Evolutionary conservation across 1,140 invertebrate species (phyloP).

Genomic region (Pectinophora gossypiella): DNA sequence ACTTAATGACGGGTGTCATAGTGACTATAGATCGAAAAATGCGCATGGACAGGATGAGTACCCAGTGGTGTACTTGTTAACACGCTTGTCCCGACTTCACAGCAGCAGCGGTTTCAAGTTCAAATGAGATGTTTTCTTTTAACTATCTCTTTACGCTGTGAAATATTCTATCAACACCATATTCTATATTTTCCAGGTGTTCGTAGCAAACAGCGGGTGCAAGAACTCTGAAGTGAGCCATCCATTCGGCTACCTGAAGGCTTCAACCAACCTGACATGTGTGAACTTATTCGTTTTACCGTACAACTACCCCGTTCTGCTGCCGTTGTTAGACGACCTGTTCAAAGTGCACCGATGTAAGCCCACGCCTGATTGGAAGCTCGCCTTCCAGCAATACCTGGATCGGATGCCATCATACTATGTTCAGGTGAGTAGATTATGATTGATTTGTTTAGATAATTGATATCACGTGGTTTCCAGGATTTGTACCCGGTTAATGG

Average conservation of each 20-base stretch:
- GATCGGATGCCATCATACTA: conserved; percentile 98
- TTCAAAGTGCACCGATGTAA: conserved; percentile 94
- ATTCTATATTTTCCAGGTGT: conserved; percentile 83
- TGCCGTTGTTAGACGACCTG: conserved; percentile 95
- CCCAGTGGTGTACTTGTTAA: too few species aligned
- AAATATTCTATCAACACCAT: neutral
- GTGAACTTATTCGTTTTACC: conserved; percentile 99
- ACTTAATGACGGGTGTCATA: too few species aligned
- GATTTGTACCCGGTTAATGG: too few species aligned
- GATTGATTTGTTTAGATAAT: too few species aligned
- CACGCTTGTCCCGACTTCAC: too few species aligned
- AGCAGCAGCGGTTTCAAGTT: too few species aligned
- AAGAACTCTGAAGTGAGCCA: conserved; percentile 91
- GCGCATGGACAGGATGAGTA: too few species aligned
- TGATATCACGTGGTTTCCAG: too few species aligned
- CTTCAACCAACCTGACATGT: conserved; percentile 93
- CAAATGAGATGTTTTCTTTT: too few species aligned
- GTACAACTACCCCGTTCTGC: conserved; percentile 97
- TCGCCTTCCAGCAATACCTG: conserved; percentile 95
- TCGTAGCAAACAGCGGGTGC: conserved; percentile 89
- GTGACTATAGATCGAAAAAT: too few species aligned
- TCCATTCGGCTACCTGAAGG: conserved; percentile 99
- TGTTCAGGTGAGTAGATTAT: conserved; percentile 89
- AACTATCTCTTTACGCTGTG: too few species aligned
- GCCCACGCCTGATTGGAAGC: conserved; percentile 91